Conservation (phyloP, 1,140 invertebrate genomes). For the Ylistrum balloti region DNA sequence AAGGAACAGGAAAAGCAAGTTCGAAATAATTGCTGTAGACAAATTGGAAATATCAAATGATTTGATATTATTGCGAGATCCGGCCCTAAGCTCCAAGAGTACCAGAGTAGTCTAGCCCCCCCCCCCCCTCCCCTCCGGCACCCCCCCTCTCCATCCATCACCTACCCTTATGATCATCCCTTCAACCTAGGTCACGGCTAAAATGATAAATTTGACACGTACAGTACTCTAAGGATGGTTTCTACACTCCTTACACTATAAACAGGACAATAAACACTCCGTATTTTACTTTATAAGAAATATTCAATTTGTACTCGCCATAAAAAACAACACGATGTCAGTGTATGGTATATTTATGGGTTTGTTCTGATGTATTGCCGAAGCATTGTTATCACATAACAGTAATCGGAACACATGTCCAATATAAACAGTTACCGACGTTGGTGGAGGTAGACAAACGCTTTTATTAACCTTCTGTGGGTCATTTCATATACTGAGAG, state of each 20-base stretch:
- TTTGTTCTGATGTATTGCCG: too few relatives aligned
- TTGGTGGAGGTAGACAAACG: too few relatives aligned
- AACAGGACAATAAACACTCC: neutral
- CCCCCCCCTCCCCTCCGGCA: neutral
- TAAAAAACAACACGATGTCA: neutral
- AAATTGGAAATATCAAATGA: constrained; percentile 21
- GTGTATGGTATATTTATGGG: neutral
- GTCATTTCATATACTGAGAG: too few relatives aligned
- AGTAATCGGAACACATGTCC: too few relatives aligned
- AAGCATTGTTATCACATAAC: too few relatives aligned
- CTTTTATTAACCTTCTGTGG: too few relatives aligned
- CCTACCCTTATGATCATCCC: too few relatives aligned
- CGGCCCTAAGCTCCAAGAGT: neutral
- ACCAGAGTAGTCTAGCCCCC: neutral
- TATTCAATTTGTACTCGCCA: neutral
- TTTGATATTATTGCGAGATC: constrained; percentile 14
- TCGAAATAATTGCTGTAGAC: constrained; percentile 2
- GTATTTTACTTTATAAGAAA: neutral
- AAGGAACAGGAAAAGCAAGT: neutral
- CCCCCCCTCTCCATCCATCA: too few relatives aligned
- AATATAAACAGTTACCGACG: too few relatives aligned
- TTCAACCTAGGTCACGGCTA: neutral
- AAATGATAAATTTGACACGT: neutral
- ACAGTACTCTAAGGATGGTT: neutral
- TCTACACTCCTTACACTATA: neutral